A percentile compares a stretch with the other conserved stretches of the same genome.
These are phyloP conservation scores for Drosophila subpulchrella DNA, from an alignment of 1,140 invertebrate species.

Conservation along the genomic window DNA sequence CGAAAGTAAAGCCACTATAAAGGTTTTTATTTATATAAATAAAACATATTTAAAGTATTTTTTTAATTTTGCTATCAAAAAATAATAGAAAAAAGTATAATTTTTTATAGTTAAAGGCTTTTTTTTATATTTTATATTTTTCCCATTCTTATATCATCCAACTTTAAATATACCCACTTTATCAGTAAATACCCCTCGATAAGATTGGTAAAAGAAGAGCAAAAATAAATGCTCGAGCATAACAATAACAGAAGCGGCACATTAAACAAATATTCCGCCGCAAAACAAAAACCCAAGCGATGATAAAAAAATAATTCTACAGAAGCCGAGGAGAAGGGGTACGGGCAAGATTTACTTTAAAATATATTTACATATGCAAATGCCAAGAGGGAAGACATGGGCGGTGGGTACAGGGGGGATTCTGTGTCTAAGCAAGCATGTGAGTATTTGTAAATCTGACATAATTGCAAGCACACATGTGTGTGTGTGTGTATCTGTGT, in stretches of 20 bases:
- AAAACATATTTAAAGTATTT: no score
- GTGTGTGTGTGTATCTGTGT: background rate
- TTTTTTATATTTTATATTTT: background rate
- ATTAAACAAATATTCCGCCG: constrained; percentile 44
- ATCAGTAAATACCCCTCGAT: constrained; percentile 10
- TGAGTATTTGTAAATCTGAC: constrained; percentile 65
- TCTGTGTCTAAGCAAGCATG: constrained; percentile 54
- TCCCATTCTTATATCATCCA: background rate
- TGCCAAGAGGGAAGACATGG: constrained; percentile 20
- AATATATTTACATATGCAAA: constrained; percentile 60
- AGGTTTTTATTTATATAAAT: no score
- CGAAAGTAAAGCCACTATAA: no score
- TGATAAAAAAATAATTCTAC: constrained; percentile 46
- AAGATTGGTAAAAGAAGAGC: constrained; percentile 28
- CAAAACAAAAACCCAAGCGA: constrained; percentile 23
- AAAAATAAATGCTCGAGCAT: constrained; percentile 35
- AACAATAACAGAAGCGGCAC: constrained; percentile 46
- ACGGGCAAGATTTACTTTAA: constrained; percentile 47
- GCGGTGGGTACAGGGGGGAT: background rate
- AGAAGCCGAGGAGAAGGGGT: background rate
- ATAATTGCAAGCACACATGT: constrained; percentile 50
- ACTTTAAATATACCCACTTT: background rate
- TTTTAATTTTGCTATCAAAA: no score
- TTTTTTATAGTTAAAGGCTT: no score
- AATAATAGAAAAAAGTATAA: no score